phyloP scores from a whole-genome alignment of 1,140 invertebrate genomes.

The Solen grandis region DNA sequence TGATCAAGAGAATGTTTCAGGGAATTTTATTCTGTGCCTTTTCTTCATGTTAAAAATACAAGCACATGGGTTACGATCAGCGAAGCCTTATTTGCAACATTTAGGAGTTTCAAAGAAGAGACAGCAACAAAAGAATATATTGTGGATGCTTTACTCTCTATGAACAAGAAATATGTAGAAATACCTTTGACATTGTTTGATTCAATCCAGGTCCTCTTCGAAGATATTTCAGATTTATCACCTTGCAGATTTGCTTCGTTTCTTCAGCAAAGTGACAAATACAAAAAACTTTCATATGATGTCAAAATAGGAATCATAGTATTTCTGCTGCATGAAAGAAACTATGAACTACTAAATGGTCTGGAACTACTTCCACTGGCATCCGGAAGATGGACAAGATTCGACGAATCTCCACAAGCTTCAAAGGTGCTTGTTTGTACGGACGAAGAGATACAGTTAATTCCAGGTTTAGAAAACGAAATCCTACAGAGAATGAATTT shows the following conservation, averaged over 20 bases:
- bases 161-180: neutral
- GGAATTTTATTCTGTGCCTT: neutral
- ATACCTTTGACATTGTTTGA: neutral
- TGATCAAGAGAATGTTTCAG: neutral
- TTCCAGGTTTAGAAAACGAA: too few relatives aligned
- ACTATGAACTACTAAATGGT: neutral
- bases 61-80: slow-evolving; percentile 6
- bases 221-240: neutral
- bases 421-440: too few relatives aligned
- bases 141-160: neutral
- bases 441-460: too few relatives aligned
- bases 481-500: too few relatives aligned
- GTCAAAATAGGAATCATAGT: slow-evolving; percentile 6
- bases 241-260: neutral
- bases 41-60: neutral
- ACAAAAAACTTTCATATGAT: neutral
- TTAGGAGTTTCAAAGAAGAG: neutral
- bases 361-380: slow-evolving; percentile 21
- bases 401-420: too few relatives aligned
- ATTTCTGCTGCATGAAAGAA: neutral
- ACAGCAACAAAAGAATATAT: neutral
- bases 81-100: slow-evolving; percentile 38
- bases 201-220: neutral
- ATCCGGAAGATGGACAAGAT: neutral
- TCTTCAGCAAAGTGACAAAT: neutral